A percentile compares a stretch with the other conserved stretches of the same genome.
phyloP scores from a whole-genome alignment of 2,797 vertebrate genomes.

The Rhinoraja longicauda region DNA sequence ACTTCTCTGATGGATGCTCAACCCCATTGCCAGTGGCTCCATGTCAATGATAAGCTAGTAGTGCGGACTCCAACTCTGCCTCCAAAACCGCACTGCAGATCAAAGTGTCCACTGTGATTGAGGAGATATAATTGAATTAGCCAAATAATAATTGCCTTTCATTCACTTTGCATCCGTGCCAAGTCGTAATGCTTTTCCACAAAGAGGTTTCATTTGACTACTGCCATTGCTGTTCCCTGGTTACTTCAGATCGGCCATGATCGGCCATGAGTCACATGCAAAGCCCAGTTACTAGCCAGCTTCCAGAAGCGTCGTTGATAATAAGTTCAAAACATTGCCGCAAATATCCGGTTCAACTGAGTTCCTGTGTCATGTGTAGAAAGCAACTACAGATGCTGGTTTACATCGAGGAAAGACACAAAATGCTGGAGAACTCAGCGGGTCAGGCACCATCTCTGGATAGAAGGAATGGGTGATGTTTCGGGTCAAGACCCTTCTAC shows the following conservation, averaged over 20 bases:
- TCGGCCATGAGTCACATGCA: not conserved
- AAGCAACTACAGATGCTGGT: no score
- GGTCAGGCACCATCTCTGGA: no score
- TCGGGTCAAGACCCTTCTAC: no score
- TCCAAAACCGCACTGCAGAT: not conserved
- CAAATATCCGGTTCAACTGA: not conserved
- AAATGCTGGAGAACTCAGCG: no score
- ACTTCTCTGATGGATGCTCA: not conserved
- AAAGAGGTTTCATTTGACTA: not conserved
- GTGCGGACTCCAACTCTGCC: not conserved
- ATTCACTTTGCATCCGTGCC: not conserved
- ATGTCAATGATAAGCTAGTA: not conserved
- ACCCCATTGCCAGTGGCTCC: not conserved
- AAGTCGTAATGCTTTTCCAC: not conserved
- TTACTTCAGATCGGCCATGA: not conserved
- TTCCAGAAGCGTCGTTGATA: not conserved
- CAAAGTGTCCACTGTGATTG: not conserved
- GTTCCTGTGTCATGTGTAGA: not conserved
- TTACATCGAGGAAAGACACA: no score
- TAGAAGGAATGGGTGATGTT: no score
- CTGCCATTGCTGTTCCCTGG: not conserved
- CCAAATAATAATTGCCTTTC: not conserved
- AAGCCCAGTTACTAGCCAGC: no score
- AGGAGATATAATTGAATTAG: not conserved
- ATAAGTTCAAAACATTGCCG: not conserved